These are phyloP conservation scores for Daboia siamensis DNA, from an alignment of 2,113 vertebrate species.

Conservation along the genomic window DNA sequence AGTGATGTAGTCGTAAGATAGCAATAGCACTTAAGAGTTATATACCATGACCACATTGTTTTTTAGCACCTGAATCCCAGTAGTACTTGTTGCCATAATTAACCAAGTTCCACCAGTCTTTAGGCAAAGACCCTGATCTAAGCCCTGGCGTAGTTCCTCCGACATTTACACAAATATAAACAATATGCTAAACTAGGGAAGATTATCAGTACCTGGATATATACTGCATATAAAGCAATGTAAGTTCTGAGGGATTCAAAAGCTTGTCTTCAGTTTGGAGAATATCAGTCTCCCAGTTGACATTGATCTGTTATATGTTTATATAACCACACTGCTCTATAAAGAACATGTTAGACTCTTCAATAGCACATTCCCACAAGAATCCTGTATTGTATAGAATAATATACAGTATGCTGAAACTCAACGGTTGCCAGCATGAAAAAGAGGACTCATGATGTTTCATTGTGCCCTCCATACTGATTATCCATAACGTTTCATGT, in stretches of 20 bases:
- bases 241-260: not conserved
- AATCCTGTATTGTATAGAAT: not conserved
- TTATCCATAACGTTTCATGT: not conserved
- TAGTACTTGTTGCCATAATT: not conserved
- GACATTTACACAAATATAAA: not conserved
- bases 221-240: not conserved
- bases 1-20: not conserved
- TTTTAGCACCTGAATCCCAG: not conserved
- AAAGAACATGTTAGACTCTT: not conserved
- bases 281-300: not conserved
- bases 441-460: not conserved
- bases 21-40: not conserved
- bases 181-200: slow-evolving; percentile 40
- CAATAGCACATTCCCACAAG: not conserved
- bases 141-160: not conserved
- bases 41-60: not conserved
- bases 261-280: not conserved
- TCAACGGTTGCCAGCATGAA: not conserved
- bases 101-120: not conserved
- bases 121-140: not conserved
- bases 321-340: not conserved
- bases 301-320: not conserved
- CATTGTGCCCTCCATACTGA: not conserved
- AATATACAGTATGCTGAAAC: not conserved
- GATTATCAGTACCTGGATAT: slow-evolving; percentile 18